A percentile compares a stretch with the other conserved stretches of the same genome.
These are phyloP conservation scores for Hymenopus coronatus DNA, from an alignment of 2,888 invertebrate species.

Conservation along the genomic window DNA sequence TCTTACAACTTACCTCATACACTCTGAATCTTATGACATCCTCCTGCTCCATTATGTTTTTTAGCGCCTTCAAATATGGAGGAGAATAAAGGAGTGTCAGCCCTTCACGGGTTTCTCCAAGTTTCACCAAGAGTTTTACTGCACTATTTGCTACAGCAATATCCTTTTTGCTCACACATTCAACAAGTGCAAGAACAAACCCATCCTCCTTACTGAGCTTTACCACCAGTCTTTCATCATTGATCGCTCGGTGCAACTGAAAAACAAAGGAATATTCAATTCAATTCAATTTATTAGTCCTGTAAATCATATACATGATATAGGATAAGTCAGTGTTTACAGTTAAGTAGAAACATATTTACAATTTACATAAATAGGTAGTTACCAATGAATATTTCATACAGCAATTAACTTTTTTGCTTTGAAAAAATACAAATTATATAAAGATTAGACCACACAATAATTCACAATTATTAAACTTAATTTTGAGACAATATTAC, in stretches of 20 bases:
- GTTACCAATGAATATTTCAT: too few species aligned
- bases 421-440: too few species aligned
- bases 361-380: too few species aligned
- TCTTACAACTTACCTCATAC: conserved; percentile 56
- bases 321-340: too few species aligned
- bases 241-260: conserved; percentile 47
- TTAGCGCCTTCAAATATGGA: conserved; percentile 55
- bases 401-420: too few species aligned
- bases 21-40: conserved; percentile 64
- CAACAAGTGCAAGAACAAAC: conserved; percentile 56
- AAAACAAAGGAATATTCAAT: not conserved
- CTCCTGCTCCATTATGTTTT: conserved; percentile 55
- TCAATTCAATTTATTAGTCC: too few species aligned
- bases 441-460: too few species aligned
- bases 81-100: conserved; percentile 53
- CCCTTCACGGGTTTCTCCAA: conserved; percentile 51
- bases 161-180: conserved; percentile 59
- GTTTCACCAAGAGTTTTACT: conserved; percentile 52
- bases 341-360: too few species aligned
- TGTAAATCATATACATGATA: too few species aligned
- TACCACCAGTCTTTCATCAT: conserved; percentile 40
- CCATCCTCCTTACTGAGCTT: conserved; percentile 52
- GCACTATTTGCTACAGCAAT: conserved; percentile 60
- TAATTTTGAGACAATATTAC: too few species aligned
- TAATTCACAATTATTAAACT: too few species aligned